A percentile compares a stretch with the other conserved stretches of the same genome.
phyloP scores from a whole-genome alignment of 2,797 vertebrate species.

The Cuculus canorus region DNA sequence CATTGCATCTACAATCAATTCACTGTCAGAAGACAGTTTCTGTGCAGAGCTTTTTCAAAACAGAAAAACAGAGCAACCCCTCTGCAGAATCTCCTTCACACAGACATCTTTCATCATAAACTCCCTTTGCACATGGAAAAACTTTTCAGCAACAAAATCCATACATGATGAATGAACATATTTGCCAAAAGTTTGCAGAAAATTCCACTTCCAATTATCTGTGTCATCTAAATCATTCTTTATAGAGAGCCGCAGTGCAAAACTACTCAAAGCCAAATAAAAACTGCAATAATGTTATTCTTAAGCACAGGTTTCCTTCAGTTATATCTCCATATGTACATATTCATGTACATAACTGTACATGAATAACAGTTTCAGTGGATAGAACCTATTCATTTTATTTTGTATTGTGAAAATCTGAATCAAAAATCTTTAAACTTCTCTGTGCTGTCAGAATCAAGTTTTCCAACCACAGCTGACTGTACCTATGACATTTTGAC shows the following conservation, averaged over 20 bases:
- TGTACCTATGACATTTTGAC: not conserved
- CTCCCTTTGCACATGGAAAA: not conserved
- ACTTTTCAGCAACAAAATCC: slow-evolving; percentile 30
- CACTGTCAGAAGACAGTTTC: not conserved
- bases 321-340: not conserved
- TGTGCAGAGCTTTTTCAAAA: not conserved
- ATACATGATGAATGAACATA: not conserved
- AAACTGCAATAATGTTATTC: not conserved
- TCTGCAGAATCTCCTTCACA: slow-evolving; percentile 1
- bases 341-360: too few relatives aligned
- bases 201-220: slow-evolving; percentile 20
- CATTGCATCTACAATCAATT: not conserved
- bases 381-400: not conserved
- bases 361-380: not conserved
- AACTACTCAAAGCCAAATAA: slow-evolving; percentile 13
- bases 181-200: slow-evolving; percentile 22
- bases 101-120: not conserved
- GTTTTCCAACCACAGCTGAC: not conserved
- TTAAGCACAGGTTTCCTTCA: not conserved
- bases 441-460: not conserved
- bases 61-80: not conserved
- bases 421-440: not conserved
- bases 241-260: not conserved
- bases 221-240: slow-evolving; percentile 7
- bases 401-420: not conserved